phyloP scores from a whole-genome alignment of 2,797 vertebrate genomes.

The Squalus acanthias region DNA sequence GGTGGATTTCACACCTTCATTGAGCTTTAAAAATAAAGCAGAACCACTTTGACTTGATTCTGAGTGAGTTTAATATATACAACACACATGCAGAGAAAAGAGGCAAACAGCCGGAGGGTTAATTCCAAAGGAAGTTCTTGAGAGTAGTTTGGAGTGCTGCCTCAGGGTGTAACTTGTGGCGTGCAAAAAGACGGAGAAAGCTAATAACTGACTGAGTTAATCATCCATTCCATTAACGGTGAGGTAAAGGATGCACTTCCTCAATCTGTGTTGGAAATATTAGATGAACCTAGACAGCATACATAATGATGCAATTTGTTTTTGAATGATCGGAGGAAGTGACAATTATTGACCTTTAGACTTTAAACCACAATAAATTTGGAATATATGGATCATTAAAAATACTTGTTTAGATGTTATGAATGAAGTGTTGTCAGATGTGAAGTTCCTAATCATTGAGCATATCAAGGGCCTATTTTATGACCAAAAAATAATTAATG shows the following conservation, averaged over 20 bases:
- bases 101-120: neutral
- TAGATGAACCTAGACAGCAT: neutral
- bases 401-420: neutral
- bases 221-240: neutral
- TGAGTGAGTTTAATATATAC: neutral
- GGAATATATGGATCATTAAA: neutral
- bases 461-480: neutral
- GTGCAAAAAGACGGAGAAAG: neutral
- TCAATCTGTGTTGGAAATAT: neutral
- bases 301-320: constrained; percentile 22
- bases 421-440: neutral
- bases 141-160: neutral
- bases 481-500: neutral
- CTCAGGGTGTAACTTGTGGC: neutral
- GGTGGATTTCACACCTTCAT: neutral
- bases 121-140: neutral
- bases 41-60: neutral
- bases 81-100: neutral
- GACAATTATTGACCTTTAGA: neutral
- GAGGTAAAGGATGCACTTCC: constrained; percentile 3
- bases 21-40: neutral
- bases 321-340: constrained; percentile 7
- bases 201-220: neutral
- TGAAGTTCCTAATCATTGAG: neutral
- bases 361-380: neutral